Conservation (phyloP, 2,113 vertebrate species). For the Nibea albiflora region DNA sequence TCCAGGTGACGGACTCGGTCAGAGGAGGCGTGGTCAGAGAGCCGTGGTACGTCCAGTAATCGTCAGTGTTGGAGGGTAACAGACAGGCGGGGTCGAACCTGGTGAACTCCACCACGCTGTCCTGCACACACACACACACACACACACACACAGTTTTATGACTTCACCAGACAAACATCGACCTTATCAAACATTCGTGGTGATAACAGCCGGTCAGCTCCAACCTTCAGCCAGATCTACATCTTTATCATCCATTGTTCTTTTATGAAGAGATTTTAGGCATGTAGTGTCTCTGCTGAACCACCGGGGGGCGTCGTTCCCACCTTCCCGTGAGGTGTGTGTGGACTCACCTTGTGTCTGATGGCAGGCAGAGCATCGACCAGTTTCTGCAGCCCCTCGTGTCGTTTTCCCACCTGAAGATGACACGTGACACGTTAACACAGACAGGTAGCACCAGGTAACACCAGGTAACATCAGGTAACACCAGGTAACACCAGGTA, state of each 20-base stretch:
- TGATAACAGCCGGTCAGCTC: background rate
- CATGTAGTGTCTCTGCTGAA: background rate
- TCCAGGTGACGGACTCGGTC: slow-evolving; percentile 94
- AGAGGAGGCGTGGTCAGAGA: slow-evolving; percentile 95
- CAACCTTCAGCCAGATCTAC: too few species aligned
- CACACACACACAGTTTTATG: background rate
- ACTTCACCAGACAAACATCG: background rate
- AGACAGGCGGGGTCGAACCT: slow-evolving; percentile 90
- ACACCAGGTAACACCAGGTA: background rate
- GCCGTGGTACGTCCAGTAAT: slow-evolving; percentile 96
- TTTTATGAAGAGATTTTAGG: background rate
- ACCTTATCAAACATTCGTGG: background rate
- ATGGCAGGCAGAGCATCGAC: slow-evolving; percentile 93
- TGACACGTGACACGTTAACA: background rate
- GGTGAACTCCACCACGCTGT: slow-evolving; percentile 88
- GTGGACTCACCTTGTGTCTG: slow-evolving; percentile 90
- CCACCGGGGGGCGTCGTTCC: background rate
- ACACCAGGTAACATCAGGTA: too few species aligned
- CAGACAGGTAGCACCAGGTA: background rate
- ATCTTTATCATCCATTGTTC: too few species aligned
- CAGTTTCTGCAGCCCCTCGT: slow-evolving; percentile 93
- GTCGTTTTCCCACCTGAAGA: slow-evolving; percentile 89
- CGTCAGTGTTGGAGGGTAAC: slow-evolving; percentile 87
- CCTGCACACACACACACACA: slow-evolving; percentile 73
- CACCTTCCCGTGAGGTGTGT: background rate